Base-by-base conservation (phyloP, 35 echinoderm and acorn worm genomes). In the Apostichopus californicus region DNA sequence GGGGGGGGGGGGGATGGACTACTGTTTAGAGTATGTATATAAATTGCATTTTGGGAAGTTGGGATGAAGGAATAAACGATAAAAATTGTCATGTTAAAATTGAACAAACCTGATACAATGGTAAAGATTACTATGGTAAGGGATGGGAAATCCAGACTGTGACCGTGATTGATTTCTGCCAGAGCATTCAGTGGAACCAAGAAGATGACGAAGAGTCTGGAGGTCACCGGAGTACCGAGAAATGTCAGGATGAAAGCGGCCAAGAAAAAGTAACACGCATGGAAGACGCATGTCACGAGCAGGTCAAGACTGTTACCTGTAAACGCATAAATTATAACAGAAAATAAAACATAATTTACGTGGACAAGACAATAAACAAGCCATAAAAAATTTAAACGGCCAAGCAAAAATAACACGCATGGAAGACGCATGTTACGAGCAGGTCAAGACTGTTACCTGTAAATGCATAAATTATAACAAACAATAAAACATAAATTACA, bases 171-270 rank as follows among this genome's bases (percentile, higher is more conserved):
- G 54, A 99, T 96, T 90, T 99, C 93, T 34, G 93, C 91, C 34
- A 95, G 18, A 12, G 95, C 97, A 90, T 99, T 99, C 54, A 99
- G 80, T 3, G 97, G 95, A 23, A 99, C 95, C 17, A 99, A 14
- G 1, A 96, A 46, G 57, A 99, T 91, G 13, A 96, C 88, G 0
- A 99, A 73, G 8, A 96, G 57, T 4, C 95, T 91, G 8, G 95
- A 92, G 57, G 96, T 93, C 56, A 88, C 56, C 12, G 97, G 97
- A 56, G 97, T 96, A 23, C 94, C 81, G 9, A 99, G 89, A 86
- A 99, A 99, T 8, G 93, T 96, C 57, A 93, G 54, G 13, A 91
- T 66, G 54, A 99, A 89, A 24, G 95, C 93, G 21, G 93, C 93
- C 2, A 99, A 24, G 8, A 99, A 57, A 84, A 99, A 99, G 83